Evolutionary conservation across 92 coral and sea anemone species (phyloP).

Genomic region (Parazoanthus atlanticus): DNA sequence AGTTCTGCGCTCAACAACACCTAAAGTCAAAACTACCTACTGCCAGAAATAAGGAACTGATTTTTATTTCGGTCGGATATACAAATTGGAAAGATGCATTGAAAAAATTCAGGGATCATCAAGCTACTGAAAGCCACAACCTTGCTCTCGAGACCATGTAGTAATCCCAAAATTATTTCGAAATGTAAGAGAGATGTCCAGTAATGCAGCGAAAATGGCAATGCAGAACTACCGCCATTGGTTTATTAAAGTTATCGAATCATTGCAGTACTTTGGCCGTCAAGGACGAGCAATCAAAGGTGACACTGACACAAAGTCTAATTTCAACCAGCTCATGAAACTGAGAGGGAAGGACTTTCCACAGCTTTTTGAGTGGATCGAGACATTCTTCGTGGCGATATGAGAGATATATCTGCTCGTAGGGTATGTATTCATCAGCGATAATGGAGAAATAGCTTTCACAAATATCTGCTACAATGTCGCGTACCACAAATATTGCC

Average conservation of each 20-base stretch:
- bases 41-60: conserved; percentile 63
- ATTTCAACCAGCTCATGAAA: conserved; percentile 42
- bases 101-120: conserved; percentile 62
- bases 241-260: conserved; percentile 40
- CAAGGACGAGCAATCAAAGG: conserved; percentile 46
- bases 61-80: conserved; percentile 58
- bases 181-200: conserved; percentile 48
- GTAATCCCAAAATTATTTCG: conserved; percentile 55
- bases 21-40: conserved; percentile 56
- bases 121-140: conserved; percentile 64
- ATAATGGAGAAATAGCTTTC: too few relatives aligned
- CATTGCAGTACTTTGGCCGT: conserved; percentile 44
- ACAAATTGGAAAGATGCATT: conserved; percentile 74
- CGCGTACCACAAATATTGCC: too few relatives aligned
- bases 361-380: neutral
- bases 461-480: too few relatives aligned
- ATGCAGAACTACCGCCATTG: conserved; percentile 47
- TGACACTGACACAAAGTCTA: conserved; percentile 32
- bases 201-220: conserved; percentile 42
- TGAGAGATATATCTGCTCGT: too few relatives aligned
- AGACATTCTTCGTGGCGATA: too few relatives aligned
- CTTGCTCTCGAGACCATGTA: conserved; percentile 58
- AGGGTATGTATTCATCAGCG: too few relatives aligned
- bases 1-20: conserved; percentile 49
- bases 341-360: conserved; percentile 46